Percentiles rank a stretch among this genome's conserved stretches.
phyloP scores from a whole-genome alignment of 2,888 invertebrate genomes.

The Plebejus argus region DNA sequence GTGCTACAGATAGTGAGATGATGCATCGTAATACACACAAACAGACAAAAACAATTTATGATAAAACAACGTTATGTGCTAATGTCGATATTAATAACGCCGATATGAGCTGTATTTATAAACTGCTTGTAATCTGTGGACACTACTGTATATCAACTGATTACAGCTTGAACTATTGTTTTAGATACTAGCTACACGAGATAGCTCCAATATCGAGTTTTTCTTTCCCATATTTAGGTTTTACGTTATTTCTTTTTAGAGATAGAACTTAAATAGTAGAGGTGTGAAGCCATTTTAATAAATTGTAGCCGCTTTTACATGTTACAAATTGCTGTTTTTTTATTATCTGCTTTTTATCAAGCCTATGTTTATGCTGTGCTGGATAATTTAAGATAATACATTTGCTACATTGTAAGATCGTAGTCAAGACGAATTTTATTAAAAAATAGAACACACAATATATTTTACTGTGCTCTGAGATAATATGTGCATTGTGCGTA shows the following conservation, averaged over 20 bases:
- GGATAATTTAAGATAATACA: not conserved
- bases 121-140: slow-evolving; percentile 41
- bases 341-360: not conserved
- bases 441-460: not conserved
- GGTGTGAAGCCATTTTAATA: slow-evolving; percentile 1
- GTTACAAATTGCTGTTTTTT: slow-evolving; percentile 5
- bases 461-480: no score
- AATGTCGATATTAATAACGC: slow-evolving; percentile 43
- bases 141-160: slow-evolving; percentile 41
- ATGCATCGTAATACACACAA: slow-evolving; percentile 2
- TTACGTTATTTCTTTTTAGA: not conserved
- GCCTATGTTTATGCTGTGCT: not conserved
- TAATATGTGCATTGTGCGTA: no score
- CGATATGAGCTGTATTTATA: slow-evolving; percentile 44
- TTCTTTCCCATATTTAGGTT: not conserved
- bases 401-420: not conserved
- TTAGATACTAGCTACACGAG: slow-evolving; percentile 42
- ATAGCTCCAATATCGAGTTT: slow-evolving; percentile 26
- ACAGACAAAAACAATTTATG: slow-evolving; percentile 18
- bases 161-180: slow-evolving; percentile 46
- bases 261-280: not conserved
- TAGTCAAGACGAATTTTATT: not conserved
- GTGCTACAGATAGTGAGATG: slow-evolving; percentile 13
- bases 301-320: not conserved
- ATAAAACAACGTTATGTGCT: slow-evolving; percentile 24